Evolutionary conservation across 1,140 invertebrate genomes (phyloP).

Genomic region (Drosophila ogumai): DNA sequence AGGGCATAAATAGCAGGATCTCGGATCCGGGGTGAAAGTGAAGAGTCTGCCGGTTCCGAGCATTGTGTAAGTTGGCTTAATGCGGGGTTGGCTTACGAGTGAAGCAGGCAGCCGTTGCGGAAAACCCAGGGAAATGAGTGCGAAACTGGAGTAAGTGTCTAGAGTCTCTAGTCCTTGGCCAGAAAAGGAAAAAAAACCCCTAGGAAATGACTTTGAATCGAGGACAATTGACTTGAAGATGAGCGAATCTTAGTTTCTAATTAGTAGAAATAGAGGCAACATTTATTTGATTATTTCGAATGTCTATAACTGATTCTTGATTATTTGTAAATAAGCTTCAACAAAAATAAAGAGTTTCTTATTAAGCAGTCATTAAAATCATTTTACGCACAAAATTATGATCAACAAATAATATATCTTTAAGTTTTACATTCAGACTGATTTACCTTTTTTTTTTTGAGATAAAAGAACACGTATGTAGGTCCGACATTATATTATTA

Average conservation of each 20-base stretch:
- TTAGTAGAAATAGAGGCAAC: slow-evolving; percentile 40
- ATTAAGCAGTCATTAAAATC: too few species aligned
- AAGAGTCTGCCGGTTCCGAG: slow-evolving; percentile 45
- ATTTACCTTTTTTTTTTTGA: too few species aligned
- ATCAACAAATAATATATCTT: too few species aligned
- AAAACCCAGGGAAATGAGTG: slow-evolving; percentile 29
- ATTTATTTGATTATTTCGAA: slow-evolving; percentile 34
- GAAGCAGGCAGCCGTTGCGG: slow-evolving; percentile 6
- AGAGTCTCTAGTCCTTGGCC: slow-evolving; percentile 12
- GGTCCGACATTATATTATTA: background rate
- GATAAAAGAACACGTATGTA: background rate
- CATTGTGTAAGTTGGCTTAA: slow-evolving; percentile 49
- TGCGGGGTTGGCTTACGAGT: slow-evolving; percentile 34
- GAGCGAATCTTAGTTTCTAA: slow-evolving; percentile 60
- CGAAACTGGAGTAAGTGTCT: slow-evolving; percentile 32
- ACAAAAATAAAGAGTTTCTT: background rate
- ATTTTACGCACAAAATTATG: too few species aligned
- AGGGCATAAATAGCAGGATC: slow-evolving; percentile 66
- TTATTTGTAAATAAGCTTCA: background rate
- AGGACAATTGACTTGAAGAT: slow-evolving; percentile 55
- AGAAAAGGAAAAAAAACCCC: slow-evolving; percentile 1
- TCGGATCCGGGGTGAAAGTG: slow-evolving; percentile 45
- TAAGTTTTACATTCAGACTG: too few species aligned
- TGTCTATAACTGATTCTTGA: background rate
- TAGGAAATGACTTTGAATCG: slow-evolving; percentile 22